A percentile compares a stretch with the other conserved stretches of the same genome.
These are phyloP conservation scores for Amphilophus citrinellus DNA, from an alignment of 2,113 vertebrate species.

Conservation along the genomic window DNA sequence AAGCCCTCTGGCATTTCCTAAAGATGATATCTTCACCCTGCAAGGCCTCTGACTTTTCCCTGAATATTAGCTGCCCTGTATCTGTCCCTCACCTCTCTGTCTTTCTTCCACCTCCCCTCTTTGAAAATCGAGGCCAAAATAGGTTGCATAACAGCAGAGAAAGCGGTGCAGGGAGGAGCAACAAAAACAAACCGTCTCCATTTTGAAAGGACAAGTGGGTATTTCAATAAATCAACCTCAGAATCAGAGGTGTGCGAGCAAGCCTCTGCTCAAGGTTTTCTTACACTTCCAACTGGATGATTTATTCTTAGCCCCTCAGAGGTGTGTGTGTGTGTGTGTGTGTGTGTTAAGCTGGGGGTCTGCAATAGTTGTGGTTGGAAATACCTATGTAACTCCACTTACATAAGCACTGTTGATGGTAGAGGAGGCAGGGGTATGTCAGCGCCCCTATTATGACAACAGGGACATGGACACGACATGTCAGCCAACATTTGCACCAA, in stretches of 20 bases:
- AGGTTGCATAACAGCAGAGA: conserved; percentile 40
- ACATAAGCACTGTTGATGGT: conserved; percentile 73
- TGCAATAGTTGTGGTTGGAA: conserved; percentile 39
- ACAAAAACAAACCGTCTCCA: conserved; percentile 41
- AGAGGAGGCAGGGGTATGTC: conserved; percentile 62
- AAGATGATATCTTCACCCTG: conserved; percentile 10
- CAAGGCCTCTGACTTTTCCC: conserved; percentile 37
- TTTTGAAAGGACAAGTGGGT: conserved; percentile 26
- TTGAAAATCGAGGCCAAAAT: conserved; percentile 17
- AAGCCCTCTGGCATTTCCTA: background rate
- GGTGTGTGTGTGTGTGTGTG: conserved; percentile 17
- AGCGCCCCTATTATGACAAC: conserved; percentile 71
- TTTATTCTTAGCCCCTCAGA: conserved; percentile 69
- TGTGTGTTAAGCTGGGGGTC: conserved; percentile 37
- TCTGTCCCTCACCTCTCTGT: background rate
- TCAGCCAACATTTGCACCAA: conserved; percentile 34
- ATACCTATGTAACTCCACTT: conserved; percentile 34
- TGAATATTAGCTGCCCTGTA: background rate
- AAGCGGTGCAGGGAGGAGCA: conserved; percentile 8
- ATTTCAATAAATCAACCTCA: conserved; percentile 15
- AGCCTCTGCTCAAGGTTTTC: conserved; percentile 9
- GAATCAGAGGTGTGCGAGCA: conserved; percentile 6
- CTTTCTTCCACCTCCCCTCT: background rate
- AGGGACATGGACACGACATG: conserved; percentile 33
- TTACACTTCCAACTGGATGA: conserved; percentile 32